Percentiles rank a stretch among this genome's conserved stretches.
Conservation (phyloP, 2,113 vertebrate species). For the Rhinoderma darwinii region DNA sequence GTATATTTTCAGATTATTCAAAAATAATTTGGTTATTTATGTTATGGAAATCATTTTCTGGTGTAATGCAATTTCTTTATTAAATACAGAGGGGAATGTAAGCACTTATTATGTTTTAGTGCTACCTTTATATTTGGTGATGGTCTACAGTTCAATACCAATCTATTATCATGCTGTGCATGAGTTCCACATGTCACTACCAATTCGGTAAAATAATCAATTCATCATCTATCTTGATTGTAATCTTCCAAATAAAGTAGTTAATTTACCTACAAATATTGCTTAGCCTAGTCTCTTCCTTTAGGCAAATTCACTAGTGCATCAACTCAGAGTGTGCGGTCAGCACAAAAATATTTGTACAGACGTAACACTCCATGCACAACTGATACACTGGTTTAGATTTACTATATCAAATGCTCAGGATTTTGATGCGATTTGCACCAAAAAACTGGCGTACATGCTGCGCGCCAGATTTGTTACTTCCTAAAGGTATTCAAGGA, state of each 20-base stretch:
- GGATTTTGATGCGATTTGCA: no score
- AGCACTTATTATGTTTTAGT: not conserved
- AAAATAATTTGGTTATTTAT: not conserved
- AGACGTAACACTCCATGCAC: no score
- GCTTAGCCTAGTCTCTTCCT: not conserved
- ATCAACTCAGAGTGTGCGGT: no score
- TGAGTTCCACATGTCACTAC: not conserved
- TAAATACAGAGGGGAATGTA: not conserved
- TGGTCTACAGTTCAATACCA: not conserved
- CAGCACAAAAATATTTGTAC: no score
- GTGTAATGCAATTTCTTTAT: not conserved
- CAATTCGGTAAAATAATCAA: not conserved
- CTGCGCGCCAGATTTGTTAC: no score
- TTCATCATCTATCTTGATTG: not conserved
- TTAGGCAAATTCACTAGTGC: not conserved
- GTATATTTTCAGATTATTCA: not conserved
- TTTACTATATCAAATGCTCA: no score
- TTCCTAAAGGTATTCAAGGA: no score
- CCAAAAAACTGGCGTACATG: no score
- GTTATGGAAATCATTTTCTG: not conserved
- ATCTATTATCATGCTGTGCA: slow-evolving; percentile 10
- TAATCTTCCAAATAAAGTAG: not conserved
- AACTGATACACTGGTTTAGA: no score
- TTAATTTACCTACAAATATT: not conserved
- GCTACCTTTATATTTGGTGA: not conserved